Base-by-base conservation (phyloP, 2,113 vertebrate genomes). In the Vimba vimba region DNA sequence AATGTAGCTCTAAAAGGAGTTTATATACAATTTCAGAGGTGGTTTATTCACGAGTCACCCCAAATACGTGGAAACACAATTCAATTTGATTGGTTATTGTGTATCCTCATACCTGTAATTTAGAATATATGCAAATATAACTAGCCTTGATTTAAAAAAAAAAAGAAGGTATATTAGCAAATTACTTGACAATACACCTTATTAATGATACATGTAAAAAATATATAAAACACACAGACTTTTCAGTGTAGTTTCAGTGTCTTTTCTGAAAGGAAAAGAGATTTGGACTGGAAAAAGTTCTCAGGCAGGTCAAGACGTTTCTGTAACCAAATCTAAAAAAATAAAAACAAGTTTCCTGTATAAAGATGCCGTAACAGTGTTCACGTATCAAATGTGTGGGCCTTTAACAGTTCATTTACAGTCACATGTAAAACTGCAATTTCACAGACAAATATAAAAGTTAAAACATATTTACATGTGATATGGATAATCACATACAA, bases 321-420 rank as follows among this genome's bases (percentile, higher is more conserved):
- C 50, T 83, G 82, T 83, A 73, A 71, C 73, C 30, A 25, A 73
- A 83, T 73, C 59, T 73, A 11, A 83, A 83, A 59, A 83, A 71
- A 43, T 43, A 59, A 83, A 50, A 69, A 50, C 57, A 69, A 13
- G 19, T 47, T 15, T 71, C 66, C 80, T n/a, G 47, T 47, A 82
- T 45, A 64, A 64, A 64, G 39, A 64, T 60, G 33, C 2, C 39
- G 2, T 43, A 66, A 81, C 79, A 66, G 39, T 1, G 23, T 43
- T 21, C 15, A 27, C n/a, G 9, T 27, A 66, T 47, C 21, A 43
- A 43, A 23, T 79, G 23, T 43, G 12, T 79, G 30, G 55, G 43
- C 43, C 33, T 57, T 57, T 21, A 43, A 23, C 33, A 5, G 2
- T 36, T 78, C 1, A 33, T 23, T 36, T 36, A 45, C 11, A 75